Evolutionary conservation across 2,113 vertebrate species (phyloP).

Genomic region (Nansenia antarctica): DNA sequence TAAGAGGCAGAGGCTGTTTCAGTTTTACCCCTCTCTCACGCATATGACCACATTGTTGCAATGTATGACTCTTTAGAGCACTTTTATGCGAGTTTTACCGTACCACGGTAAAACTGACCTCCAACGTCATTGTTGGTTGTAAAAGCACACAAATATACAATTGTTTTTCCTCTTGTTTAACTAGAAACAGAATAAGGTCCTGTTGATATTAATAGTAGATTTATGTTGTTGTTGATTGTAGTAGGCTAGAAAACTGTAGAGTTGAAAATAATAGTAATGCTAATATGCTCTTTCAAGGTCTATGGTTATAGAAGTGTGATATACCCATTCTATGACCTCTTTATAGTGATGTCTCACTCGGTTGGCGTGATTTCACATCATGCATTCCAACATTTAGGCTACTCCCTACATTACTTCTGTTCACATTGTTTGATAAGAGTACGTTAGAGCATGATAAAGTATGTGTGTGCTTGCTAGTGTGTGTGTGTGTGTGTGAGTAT

Average conservation of each 20-base stretch:
- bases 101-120: too few relatives aligned
- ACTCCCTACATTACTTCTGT: neutral
- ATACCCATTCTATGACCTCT: neutral
- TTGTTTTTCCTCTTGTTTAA: too few relatives aligned
- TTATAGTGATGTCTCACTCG: slow-evolving; percentile 2
- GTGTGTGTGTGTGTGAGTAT: too few relatives aligned
- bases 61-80: neutral
- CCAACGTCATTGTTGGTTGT: too few relatives aligned
- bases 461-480: too few relatives aligned
- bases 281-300: neutral
- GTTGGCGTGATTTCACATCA: neutral
- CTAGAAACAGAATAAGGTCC: too few relatives aligned
- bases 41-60: neutral
- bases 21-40: neutral
- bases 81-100: too few relatives aligned
- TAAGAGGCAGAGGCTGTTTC: neutral
- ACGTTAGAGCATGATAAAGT: neutral
- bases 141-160: too few relatives aligned
- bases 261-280: neutral
- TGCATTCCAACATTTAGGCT: neutral
- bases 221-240: too few relatives aligned
- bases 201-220: too few relatives aligned
- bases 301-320: neutral
- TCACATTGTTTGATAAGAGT: neutral
- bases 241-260: neutral